These are phyloP conservation scores for Boleophthalmus pectinirostris DNA, from an alignment of 2,113 vertebrate genomes.

Conservation along the genomic window DNA sequence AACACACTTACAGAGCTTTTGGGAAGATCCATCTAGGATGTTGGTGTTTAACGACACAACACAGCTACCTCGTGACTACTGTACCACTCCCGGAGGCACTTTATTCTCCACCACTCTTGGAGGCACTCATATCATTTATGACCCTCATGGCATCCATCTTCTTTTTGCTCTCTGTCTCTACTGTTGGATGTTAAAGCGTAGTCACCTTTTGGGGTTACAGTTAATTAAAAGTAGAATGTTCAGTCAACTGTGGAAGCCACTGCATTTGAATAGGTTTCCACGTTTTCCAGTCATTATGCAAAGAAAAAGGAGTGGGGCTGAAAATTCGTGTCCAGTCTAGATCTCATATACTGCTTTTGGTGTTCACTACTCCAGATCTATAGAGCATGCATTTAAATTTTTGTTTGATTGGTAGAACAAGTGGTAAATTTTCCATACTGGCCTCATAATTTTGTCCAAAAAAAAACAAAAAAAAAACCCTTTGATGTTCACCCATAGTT, in stretches of 20 bases:
- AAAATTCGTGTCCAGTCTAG: conserved; percentile 31
- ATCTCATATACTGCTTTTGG: conserved; percentile 13
- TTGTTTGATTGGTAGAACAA: conserved; percentile 18
- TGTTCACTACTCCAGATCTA: conserved; percentile 15
- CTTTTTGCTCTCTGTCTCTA: conserved; percentile 74
- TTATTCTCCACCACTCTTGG: conserved; percentile 97
- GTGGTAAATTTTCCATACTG: conserved; percentile 22
- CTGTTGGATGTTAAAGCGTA: conserved; percentile 71
- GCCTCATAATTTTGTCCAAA: conserved; percentile 46
- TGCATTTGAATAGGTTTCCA: conserved; percentile 57
- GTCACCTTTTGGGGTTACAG: conserved; percentile 55
- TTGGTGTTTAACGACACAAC: conserved; percentile 94
- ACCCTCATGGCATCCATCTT: conserved; percentile 75
- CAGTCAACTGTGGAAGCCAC: conserved; percentile 52
- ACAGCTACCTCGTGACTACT: conserved; percentile 98
- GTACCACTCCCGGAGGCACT: conserved; percentile 96
- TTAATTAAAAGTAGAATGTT: conserved; percentile 39
- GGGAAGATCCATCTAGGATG: too few species aligned
- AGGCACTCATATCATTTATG: too few species aligned
- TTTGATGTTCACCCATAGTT: conserved; percentile 49
- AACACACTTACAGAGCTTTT: too few species aligned
- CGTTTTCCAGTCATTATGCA: conserved; percentile 42
- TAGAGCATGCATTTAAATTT: conserved; percentile 28
- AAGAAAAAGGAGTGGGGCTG: conserved; percentile 7
- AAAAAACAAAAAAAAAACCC: too few species aligned